Evolutionary conservation across 2,797 vertebrate species (phyloP), one percentile per base, ranked within the genome.

Genomic region (Acipenser oxyrinchus): DNA sequence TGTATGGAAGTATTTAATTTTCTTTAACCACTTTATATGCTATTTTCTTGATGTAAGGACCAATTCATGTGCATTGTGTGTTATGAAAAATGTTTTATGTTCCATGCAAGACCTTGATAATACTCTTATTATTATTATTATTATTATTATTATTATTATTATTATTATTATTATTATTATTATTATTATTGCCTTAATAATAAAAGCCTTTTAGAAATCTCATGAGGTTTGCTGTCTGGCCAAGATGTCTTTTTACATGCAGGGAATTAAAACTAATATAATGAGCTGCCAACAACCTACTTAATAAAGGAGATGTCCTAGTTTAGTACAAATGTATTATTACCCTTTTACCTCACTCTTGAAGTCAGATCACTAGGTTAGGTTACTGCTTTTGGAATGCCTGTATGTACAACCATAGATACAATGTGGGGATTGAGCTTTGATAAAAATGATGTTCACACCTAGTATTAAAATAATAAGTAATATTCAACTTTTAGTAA

Each of bases 261-360:
- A 18, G 59, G 66, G 63, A 63, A 68, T 69, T 64, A 55, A 70
- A 62, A 69, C 66, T 68, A 69, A 71, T 57, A 68, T 55, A 10
- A 51, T 62, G 15, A 53, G 11, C 11, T 49, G 48, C 60, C 64
- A 66, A 69, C 55, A 58, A 48, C 37, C 60, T 59, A 62, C 23
- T 58, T 55, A 62, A 49, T 63, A 49, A 48, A 61, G 59, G 60
- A 60, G 66, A 50, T 13, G 50, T 49, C 66, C 62, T 51, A 59
- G 58, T 63, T 55, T 62, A 62, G 59, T 37, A 9, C 10, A 13
- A 48, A 15, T 23, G 6, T 60, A 37, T 61, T 51, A 4, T 52
- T 66, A 52, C 51, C 64, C 11, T 62, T 55, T 64, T 51, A 58
- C 15, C 51, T 10, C 52, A 63, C 51, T 67, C 15, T 37, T 37